Percentiles rank a stretch among this genome's conserved stretches.
Evolutionary conservation across 2,113 vertebrate genomes (phyloP).

Genomic region (Crotalus tigris): DNA sequence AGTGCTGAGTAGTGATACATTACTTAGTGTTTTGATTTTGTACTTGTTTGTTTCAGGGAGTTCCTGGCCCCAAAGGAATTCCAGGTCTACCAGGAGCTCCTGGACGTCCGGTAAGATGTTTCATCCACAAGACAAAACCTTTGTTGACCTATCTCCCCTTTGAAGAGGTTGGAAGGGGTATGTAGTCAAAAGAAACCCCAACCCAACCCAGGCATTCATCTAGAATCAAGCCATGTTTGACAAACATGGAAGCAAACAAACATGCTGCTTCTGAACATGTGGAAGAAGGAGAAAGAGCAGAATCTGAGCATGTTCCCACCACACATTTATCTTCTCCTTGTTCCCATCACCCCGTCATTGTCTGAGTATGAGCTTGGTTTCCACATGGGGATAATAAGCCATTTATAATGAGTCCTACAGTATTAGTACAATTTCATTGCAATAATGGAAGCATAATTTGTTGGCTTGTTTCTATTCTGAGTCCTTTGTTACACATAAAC

Average conservation of each 20-base stretch:
- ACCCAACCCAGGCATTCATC: not conserved
- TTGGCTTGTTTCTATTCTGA: fast-evolving
- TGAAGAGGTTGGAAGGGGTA: not conserved
- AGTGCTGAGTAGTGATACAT: not conserved
- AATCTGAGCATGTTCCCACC: not conserved
- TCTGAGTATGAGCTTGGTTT: not conserved
- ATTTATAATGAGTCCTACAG: not conserved
- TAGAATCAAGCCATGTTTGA: not conserved
- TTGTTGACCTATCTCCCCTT: not conserved
- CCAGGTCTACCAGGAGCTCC: constrained; percentile 70
- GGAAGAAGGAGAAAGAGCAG: not conserved
- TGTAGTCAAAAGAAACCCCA: not conserved
- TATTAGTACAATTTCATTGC: constrained; percentile 1
- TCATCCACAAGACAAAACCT: not conserved
- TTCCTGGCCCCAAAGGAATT: constrained; percentile 74
- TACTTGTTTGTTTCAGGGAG: constrained; percentile 71
- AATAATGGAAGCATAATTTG: not conserved
- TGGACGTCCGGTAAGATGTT: constrained; percentile 76
- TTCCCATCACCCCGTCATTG: not conserved
- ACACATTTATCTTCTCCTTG: not conserved
- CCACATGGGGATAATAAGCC: not conserved
- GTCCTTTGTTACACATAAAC: not conserved
- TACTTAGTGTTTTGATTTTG: constrained; percentile 13
- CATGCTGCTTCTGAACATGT: not conserved
- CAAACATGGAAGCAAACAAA: not conserved